Base-by-base conservation (phyloP, 35 echinoderm and acorn worm species). In the Patiria miniata region DNA sequence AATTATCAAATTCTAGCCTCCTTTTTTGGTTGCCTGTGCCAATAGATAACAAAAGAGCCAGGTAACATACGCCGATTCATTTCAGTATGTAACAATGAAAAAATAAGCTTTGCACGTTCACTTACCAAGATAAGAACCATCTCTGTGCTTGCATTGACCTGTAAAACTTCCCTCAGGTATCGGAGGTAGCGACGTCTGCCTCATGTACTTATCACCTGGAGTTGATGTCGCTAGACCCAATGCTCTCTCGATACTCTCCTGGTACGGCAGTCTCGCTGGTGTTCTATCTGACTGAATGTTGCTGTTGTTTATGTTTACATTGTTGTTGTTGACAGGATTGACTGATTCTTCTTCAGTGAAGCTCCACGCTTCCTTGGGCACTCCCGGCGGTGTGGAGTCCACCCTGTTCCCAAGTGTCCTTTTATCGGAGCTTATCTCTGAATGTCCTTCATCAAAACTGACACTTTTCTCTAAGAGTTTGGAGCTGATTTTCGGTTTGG, bases 131-230 rank as follows among this genome's bases (percentile, higher is more conserved):
- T 68, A 81, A 23, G 87, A 92, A 30, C 96, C 96, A 90, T 99
- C 96, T 81, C 80, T 89, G 73, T 97, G 95, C 79, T 61, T 92
- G 14, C 86, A 91, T 52, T 93, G 83, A 12, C 95, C 95, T 26
- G 77, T 80, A 77, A 90, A 99, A 37, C 96, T 91, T 30, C 96
- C 96, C 55, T 99, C 96, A 32, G 96, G 96, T 83, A 99, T 87
- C 0, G 91, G 33, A 38, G 73, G 80, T 12, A 69, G 39, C n/a
- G 94, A 98, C 39, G 86, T 53, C 51, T 91, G 92, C 40, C 90
- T n/a, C 18, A 85, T 78, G 19, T 89, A 10, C 38, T 97, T 97
- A 39, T 82, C 52, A 28, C 92, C 89, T 51, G 96, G 96, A 37
- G 96, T 99, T 1, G 96, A 99, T 12, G 96, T 95, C 33, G 44